Evolutionary conservation across 2,888 invertebrate species (phyloP).

Genomic region (Melipona beecheii): DNA sequence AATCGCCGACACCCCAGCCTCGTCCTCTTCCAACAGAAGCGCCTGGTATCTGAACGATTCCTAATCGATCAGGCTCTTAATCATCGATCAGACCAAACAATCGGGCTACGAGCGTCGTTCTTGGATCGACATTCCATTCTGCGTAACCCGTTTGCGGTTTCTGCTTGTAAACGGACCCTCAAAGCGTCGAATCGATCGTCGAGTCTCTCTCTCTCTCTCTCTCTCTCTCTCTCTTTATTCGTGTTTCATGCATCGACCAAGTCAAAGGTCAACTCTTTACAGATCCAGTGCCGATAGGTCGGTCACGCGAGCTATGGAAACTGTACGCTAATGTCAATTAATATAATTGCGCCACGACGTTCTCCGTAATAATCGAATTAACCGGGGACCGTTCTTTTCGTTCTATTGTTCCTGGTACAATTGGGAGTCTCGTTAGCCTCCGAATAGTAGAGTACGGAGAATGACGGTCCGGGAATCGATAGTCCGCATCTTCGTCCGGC

Average conservation of each 20-base stretch:
- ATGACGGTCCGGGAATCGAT: not conserved
- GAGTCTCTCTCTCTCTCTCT: conserved; percentile 41
- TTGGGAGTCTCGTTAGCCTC: conserved; percentile 10
- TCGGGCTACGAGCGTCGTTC: conserved; percentile 53
- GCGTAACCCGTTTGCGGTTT: conserved; percentile 42
- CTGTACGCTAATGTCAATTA: conserved; percentile 52
- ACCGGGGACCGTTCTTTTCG: not conserved
- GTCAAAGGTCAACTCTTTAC: conserved; percentile 49
- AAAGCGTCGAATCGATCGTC: conserved; percentile 20
- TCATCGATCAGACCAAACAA: conserved; percentile 74
- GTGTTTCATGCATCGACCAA: conserved; percentile 50
- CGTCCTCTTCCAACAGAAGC: not conserved
- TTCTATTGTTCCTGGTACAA: conserved; percentile 15
- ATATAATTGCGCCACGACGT: conserved; percentile 43
- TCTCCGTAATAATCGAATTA: conserved; percentile 46
- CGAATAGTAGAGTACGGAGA: not conserved
- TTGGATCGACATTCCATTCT: conserved; percentile 35
- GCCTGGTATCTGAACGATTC: conserved; percentile 54
- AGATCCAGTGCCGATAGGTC: conserved; percentile 51
- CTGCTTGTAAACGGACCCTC: conserved; percentile 47
- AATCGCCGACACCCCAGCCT: not conserved
- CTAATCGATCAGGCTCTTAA: conserved; percentile 73
- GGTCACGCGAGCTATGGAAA: conserved; percentile 51
- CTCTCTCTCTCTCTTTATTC: conserved; percentile 37
- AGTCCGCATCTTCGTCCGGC: too few species aligned